A percentile compares a stretch with the other conserved stretches of the same genome.
Evolutionary conservation across 2,113 vertebrate species (phyloP).

Genomic region (Geothlypis trichas): DNA sequence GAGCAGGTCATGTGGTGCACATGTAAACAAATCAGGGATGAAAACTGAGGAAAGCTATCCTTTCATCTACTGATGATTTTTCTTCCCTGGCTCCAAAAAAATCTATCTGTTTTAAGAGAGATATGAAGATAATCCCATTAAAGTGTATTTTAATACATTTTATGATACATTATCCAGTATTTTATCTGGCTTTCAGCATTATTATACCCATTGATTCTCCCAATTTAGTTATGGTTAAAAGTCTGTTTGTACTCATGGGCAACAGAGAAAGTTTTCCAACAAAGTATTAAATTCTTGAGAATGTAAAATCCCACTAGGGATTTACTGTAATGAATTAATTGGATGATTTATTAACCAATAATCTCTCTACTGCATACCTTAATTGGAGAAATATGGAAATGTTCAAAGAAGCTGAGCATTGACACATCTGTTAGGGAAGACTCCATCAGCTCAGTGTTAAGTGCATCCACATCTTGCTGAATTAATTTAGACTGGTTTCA

Average conservation of each 20-base stretch:
- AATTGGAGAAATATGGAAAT: conserved; percentile 97
- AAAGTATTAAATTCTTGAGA: neutral
- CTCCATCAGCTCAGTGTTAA: conserved; percentile 88
- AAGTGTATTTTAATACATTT: neutral
- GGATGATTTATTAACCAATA: neutral
- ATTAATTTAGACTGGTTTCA: conserved; percentile 83
- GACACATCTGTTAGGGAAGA: conserved; percentile 85
- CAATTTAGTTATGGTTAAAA: neutral
- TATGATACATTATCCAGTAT: neutral
- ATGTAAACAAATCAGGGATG: neutral
- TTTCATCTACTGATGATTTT: neutral
- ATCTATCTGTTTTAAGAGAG: neutral
- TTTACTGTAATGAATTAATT: neutral
- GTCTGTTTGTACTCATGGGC: neutral
- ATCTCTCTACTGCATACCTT: conserved; percentile 78
- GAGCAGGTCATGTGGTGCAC: neutral
- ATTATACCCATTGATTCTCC: neutral
- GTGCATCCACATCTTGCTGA: conserved; percentile 81
- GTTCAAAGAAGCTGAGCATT: conserved; percentile 91
- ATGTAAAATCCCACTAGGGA: neutral
- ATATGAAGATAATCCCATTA: neutral
- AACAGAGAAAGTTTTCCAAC: conserved; percentile 33
- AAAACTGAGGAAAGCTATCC: neutral
- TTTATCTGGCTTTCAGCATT: neutral
- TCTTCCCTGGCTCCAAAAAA: neutral